Conservation (phyloP, 35 echinoderm and acorn worm genomes). For the Acanthaster planci region DNA sequence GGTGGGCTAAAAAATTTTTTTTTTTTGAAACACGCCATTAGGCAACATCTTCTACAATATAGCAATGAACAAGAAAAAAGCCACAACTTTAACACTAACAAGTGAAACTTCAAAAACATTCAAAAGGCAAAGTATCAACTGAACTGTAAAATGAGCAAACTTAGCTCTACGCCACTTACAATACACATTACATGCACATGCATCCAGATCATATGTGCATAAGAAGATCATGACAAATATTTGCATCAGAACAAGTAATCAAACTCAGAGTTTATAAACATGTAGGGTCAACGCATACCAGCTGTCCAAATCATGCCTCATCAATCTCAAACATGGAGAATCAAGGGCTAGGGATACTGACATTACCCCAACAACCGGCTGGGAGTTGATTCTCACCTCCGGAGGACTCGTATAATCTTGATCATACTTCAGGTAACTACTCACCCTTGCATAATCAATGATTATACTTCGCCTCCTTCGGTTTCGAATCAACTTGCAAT, state of each 20-base stretch:
- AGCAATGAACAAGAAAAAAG: neutral
- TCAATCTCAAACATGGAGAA: neutral
- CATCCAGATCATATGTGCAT: neutral
- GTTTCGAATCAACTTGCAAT: slow-evolving; percentile 31
- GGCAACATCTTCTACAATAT: neutral
- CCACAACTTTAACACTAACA: neutral
- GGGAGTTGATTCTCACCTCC: no score
- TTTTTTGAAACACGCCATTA: neutral
- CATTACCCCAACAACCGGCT: neutral
- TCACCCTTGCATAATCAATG: slow-evolving; percentile 48
- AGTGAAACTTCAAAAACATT: neutral
- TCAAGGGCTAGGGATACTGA: neutral
- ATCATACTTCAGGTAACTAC: no score
- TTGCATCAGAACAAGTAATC: neutral
- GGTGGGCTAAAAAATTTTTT: neutral
- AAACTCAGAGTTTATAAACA: no score
- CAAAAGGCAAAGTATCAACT: no score
- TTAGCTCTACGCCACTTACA: no score
- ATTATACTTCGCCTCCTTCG: no score
- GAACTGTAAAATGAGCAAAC: no score
- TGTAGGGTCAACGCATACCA: no score
- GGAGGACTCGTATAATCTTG: no score
- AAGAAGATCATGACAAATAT: neutral
- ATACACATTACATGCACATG: neutral
- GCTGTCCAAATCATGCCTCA: neutral